Conservation (phyloP, 2,797 vertebrate species). For the Phylloscopus collybita region DNA sequence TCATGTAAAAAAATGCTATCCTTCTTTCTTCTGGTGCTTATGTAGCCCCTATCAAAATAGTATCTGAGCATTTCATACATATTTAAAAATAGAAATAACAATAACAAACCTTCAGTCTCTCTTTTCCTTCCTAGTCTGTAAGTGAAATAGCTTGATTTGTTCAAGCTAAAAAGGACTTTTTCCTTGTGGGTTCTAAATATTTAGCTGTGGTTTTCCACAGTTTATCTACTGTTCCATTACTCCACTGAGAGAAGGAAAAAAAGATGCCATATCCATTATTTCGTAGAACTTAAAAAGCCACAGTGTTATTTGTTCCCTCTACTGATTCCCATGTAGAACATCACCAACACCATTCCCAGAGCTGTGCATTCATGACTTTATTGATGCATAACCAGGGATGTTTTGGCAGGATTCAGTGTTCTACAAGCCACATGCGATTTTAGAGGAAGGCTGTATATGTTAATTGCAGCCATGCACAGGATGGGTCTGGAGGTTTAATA, state of each 20-base stretch:
- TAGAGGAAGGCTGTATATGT: constrained; percentile 9
- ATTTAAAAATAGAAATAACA: constrained; percentile 66
- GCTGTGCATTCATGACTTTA: neutral
- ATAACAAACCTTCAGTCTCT: constrained; percentile 15
- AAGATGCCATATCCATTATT: constrained; percentile 42
- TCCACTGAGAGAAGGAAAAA: neutral
- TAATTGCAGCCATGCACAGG: neutral
- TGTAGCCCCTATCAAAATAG: neutral
- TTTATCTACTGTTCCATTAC: constrained; percentile 58
- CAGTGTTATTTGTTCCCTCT: constrained; percentile 50
- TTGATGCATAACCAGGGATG: neutral
- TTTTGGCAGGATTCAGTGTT: constrained; percentile 19
- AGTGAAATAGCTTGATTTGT: constrained; percentile 36
- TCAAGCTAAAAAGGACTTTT: constrained; percentile 29
- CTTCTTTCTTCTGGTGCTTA: constrained; percentile 4
- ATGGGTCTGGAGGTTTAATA: neutral
- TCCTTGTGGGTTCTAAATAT: constrained; percentile 50
- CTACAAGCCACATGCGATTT: neutral
- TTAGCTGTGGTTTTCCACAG: constrained; percentile 51
- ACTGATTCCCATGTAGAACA: constrained; percentile 31
- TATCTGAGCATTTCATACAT: neutral
- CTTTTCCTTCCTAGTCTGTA: constrained; percentile 33
- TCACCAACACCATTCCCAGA: constrained; percentile 40
- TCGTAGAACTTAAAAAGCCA: constrained; percentile 17
- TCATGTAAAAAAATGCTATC: neutral